Evolutionary conservation across 2,113 vertebrate species (phyloP).

Genomic region (Spheniscus mendiculus): DNA sequence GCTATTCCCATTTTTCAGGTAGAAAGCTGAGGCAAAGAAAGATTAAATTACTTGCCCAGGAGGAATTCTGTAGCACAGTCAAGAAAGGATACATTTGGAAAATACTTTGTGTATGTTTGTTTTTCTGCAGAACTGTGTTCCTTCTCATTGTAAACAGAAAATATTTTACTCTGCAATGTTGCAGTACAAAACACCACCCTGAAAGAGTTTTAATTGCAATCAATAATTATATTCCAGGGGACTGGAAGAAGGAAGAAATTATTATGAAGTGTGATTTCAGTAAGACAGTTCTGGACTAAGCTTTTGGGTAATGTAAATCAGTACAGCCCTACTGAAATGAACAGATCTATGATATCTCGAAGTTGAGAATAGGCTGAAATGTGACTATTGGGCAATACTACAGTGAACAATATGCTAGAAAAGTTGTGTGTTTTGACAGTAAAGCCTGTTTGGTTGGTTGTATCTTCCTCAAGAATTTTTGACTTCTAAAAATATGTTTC

Average conservation of each 20-base stretch:
- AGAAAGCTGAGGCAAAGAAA: background rate
- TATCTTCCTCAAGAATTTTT: background rate
- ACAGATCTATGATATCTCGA: background rate
- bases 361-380: background rate
- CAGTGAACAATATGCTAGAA: background rate
- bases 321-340: background rate
- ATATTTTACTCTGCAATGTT: accelerated
- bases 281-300: background rate
- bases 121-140: background rate
- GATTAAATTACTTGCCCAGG: background rate
- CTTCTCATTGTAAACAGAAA: background rate
- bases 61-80: background rate
- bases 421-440: background rate
- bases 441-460: background rate
- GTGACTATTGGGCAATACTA: background rate
- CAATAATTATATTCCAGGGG: background rate
- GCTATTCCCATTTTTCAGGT: background rate
- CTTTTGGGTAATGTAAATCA: background rate
- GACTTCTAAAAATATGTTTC: background rate
- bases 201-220: background rate
- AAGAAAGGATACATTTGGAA: background rate
- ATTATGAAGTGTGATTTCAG: background rate
- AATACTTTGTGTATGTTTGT: background rate
- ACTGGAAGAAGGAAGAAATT: background rate
- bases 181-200: background rate